phyloP scores from a whole-genome alignment of 2,888 invertebrate genomes.

The Heteromurus nitidus region DNA sequence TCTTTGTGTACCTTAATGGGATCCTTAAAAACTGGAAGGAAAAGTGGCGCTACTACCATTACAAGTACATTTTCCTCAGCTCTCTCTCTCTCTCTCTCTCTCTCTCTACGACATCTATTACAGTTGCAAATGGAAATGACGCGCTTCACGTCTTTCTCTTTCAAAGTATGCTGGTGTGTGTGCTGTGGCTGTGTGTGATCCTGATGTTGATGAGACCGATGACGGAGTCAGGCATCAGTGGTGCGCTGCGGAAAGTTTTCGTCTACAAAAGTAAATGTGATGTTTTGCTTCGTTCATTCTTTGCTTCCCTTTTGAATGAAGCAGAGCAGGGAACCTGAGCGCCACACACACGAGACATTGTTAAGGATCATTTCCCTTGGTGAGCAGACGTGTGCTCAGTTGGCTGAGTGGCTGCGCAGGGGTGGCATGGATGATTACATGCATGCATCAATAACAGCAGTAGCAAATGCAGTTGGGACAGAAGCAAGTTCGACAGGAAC shows the following conservation, averaged over 20 bases:
- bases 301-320: constrained; percentile 7
- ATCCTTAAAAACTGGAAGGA: constrained; percentile 36
- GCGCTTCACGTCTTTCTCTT: constrained; percentile 49
- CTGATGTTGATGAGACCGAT: constrained; percentile 36
- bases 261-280: constrained; percentile 41
- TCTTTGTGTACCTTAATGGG: constrained; percentile 45
- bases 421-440: constrained; percentile 54
- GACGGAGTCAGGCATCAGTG: no score
- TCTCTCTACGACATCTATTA: constrained; percentile 1
- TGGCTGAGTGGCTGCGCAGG: constrained; percentile 32
- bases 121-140: constrained; percentile 59
- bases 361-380: constrained; percentile 50
- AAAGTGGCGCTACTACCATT: constrained; percentile 26
- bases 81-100: constrained; percentile 2
- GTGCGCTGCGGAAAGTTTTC: constrained; percentile 43
- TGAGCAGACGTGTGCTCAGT: neutral
- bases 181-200: constrained; percentile 40
- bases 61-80: constrained; percentile 30
- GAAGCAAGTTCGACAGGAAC: constrained; percentile 26
- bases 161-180: constrained; percentile 21
- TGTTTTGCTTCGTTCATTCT: constrained; percentile 25
- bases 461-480: constrained; percentile 4
- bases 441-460: constrained; percentile 44
- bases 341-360: constrained; percentile 47
- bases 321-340: no score